phyloP scores from a whole-genome alignment of 2,113 vertebrate genomes.

The Azemiops feae region DNA sequence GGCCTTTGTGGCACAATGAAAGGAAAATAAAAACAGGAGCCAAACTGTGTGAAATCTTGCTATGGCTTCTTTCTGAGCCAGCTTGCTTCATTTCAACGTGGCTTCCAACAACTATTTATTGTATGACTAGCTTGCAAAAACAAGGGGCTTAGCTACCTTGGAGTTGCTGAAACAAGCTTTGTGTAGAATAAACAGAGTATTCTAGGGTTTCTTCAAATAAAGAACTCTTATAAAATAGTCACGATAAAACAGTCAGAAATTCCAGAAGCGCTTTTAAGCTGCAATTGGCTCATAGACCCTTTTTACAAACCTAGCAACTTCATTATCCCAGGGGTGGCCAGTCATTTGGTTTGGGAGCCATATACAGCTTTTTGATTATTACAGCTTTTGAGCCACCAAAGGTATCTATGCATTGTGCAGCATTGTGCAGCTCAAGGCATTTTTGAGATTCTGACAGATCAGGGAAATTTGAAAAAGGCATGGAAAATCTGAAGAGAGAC shows the following conservation, averaged over 20 bases:
- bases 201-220: neutral
- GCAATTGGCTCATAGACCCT: neutral
- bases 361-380: neutral
- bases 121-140: conserved; percentile 3
- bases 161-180: neutral
- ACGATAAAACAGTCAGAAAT: neutral
- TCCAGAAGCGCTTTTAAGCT: neutral
- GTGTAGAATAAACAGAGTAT: neutral
- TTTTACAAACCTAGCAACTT: neutral
- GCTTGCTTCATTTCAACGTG: conserved; percentile 42
- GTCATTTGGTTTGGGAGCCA: neutral
- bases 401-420: neutral
- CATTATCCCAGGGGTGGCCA: neutral
- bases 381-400: neutral
- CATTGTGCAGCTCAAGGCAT: neutral
- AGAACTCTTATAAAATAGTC: neutral
- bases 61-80: conserved; percentile 25
- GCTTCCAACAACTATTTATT: conserved; percentile 41
- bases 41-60: conserved; percentile 46
- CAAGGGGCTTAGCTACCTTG: neutral
- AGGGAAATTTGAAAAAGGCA: neutral
- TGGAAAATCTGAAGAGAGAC: neutral
- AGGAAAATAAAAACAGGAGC: conserved; percentile 56
- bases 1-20: conserved; percentile 58
- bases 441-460: neutral